A percentile compares a stretch with the other conserved stretches of the same genome.
phyloP scores from a whole-genome alignment of 2,797 vertebrate species.

The Squalus acanthias region DNA sequence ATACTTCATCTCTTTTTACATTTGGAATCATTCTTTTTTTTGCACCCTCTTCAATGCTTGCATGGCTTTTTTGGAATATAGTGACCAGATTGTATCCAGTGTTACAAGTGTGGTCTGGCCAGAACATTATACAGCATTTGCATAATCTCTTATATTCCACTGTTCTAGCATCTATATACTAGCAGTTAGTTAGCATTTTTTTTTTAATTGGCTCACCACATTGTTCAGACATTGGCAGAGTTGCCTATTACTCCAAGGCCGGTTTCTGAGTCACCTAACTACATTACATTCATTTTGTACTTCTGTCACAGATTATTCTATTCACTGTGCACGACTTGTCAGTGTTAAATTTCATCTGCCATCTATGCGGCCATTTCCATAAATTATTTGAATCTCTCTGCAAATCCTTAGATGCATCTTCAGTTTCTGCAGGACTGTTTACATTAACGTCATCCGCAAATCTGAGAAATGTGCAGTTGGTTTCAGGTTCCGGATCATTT shows the following conservation, averaged over 20 bases:
- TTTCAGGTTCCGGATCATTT: background rate
- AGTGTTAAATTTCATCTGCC: background rate
- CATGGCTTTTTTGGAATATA: background rate
- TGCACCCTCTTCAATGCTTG: background rate
- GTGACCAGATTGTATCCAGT: background rate
- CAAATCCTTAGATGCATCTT: background rate
- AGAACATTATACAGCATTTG: background rate
- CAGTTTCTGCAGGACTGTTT: background rate
- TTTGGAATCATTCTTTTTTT: background rate
- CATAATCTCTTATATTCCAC: background rate
- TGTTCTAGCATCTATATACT: background rate
- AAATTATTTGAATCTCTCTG: background rate
- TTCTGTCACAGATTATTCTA: background rate
- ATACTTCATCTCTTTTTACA: background rate
- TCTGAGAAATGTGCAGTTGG: background rate
- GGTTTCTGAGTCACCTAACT: background rate
- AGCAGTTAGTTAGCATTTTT: background rate
- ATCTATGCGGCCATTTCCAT: background rate
- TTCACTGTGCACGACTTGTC: background rate
- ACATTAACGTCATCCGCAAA: background rate
- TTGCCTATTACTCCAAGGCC: background rate
- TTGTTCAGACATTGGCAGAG: background rate
- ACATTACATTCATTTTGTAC: background rate
- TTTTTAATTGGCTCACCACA: background rate
- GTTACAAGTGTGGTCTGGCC: background rate